phyloP scores from a whole-genome alignment of 2,888 invertebrate species.

The Calameuta idolon region DNA sequence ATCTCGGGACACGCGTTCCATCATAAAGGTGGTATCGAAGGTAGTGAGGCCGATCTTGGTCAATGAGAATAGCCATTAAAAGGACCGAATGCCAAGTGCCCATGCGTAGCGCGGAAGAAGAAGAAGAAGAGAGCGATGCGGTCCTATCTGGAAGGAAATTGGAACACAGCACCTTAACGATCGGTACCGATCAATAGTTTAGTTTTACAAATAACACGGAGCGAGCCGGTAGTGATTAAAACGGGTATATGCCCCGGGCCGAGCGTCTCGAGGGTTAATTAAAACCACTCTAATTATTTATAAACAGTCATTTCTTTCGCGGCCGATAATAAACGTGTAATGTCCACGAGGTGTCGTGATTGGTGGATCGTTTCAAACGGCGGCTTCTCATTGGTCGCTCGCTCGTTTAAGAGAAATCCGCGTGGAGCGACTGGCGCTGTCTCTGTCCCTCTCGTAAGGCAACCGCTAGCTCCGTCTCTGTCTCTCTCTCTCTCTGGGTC shows the following conservation, averaged over 20 bases:
- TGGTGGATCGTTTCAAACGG: slow-evolving; percentile 36
- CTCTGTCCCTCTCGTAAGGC: slow-evolving; percentile 5
- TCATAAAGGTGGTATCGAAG: slow-evolving; percentile 35
- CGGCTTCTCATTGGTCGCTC: slow-evolving; percentile 47
- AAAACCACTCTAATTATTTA: slow-evolving; percentile 68
- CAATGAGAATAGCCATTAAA: too few relatives aligned
- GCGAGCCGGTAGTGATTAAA: slow-evolving; percentile 50
- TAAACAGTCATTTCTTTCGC: slow-evolving; percentile 64
- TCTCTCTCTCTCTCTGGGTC: slow-evolving; percentile 15
- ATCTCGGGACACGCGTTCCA: slow-evolving; percentile 40
- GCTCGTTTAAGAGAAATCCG: slow-evolving; percentile 41
- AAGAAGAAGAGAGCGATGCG: too few relatives aligned
- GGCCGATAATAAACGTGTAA: slow-evolving; percentile 62
- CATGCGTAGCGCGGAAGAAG: too few relatives aligned
- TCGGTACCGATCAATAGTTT: slow-evolving; percentile 47
- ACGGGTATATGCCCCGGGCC: slow-evolving; percentile 45
- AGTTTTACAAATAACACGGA: slow-evolving; percentile 50
- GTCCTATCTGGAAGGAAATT: slow-evolving; percentile 29
- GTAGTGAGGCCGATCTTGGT: too few relatives aligned
- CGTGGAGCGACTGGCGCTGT: slow-evolving; percentile 37
- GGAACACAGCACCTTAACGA: slow-evolving; percentile 39
- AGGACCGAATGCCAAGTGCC: too few relatives aligned
- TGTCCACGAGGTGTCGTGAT: slow-evolving; percentile 24
- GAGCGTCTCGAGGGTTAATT: slow-evolving; percentile 64
- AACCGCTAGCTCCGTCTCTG: slow-evolving; percentile 2